Base-by-base conservation (phyloP, 2,888 invertebrate genomes). In the Cyclophora punctaria region DNA sequence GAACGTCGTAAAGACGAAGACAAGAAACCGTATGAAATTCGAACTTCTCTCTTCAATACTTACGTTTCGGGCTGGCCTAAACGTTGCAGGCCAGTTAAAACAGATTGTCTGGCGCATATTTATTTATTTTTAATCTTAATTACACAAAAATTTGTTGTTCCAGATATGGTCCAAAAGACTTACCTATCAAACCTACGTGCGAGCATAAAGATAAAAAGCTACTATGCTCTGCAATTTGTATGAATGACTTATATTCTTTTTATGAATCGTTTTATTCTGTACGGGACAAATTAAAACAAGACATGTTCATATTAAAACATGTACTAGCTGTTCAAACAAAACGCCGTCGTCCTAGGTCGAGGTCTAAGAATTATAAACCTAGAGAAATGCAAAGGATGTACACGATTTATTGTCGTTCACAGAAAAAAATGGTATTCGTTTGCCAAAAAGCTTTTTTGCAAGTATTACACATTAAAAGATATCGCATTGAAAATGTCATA, bases 221-320 rank as follows among this genome's bases (percentile, higher is more conserved):
- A 34, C 50, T 49, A 54, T 54, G 50, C 50, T 47, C 51, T 48
- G n/a, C 44, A 43, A 51, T 54, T 40, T 6, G 34, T 41, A 37
- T 50, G 53, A 37, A 43, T 44, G 53, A 54, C 35, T 34, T 54
- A 51, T 45, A 41, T 41, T 33, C n/a, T 6, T 47, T 53, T 34
- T 48, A 53, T 47, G 47, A 48, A 42, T 47, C 49, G 37, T 51
- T 54, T 51, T 51, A 49, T 49, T 7, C n/a, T 37, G 20, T 54
- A n/a, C 47, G 49, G 33, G 51, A 51, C 37, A 54, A 51, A 49
- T 5, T 51, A 44, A 54, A 51, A 49, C 53, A 51, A 49, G 51
- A 49, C 40, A 34, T 34, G 7, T 54, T 54, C 37, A 47, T 54
- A 51, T 50, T 53, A 35, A 53, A 54, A 54, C 53, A 54, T 48